Base-by-base conservation (phyloP, 1,140 invertebrate species). In the Aradophagus sp. region DNA sequence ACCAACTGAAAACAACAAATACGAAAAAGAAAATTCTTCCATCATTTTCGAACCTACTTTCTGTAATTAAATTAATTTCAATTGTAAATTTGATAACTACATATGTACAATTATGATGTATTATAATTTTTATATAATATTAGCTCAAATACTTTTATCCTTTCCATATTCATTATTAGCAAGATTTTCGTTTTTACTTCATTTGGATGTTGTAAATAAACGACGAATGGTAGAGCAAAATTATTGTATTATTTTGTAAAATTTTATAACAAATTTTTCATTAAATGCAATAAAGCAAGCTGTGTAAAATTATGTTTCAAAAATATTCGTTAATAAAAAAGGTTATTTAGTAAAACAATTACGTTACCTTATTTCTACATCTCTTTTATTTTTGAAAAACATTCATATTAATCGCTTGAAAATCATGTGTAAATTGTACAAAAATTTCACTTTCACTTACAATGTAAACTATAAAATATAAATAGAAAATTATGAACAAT, bases 241-340 rank as follows among this genome's bases (percentile, higher is more conserved):
- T 65, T 55, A 65, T 39, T 63, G 41, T 65, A 56, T 65, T 56
- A 55, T 44, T 58, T 50, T 56, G 12, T 55, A 50, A 48, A 58
- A 58, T 66, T 66, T 66, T 56, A 58, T 66, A 58, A 47, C 15
- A 56, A 42, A 27, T 50, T 58, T 66, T 66, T 58, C 62, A 56
- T 65, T 35, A 65, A 56, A 50, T 8, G 59, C 59, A 63, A 58
- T 66, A 48, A 65, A 44, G 6, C 47, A 62, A 35, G 16, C 38
- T 50, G 42, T 52, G 45, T 66, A 58, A 66, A 58, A 58, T 56
- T 66, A 50, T 56, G 44, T 66, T 66, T 58, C 19, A 31, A 58
- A 50, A 42, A 11, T 50, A 66, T 50, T 66, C 52, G 62, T 67
- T 67, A 67, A 58, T 67, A 58, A 67, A 67, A 65, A 55, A 26